Conservation (phyloP, 1,140 invertebrate genomes). For the Drosophila arizonae region DNA sequence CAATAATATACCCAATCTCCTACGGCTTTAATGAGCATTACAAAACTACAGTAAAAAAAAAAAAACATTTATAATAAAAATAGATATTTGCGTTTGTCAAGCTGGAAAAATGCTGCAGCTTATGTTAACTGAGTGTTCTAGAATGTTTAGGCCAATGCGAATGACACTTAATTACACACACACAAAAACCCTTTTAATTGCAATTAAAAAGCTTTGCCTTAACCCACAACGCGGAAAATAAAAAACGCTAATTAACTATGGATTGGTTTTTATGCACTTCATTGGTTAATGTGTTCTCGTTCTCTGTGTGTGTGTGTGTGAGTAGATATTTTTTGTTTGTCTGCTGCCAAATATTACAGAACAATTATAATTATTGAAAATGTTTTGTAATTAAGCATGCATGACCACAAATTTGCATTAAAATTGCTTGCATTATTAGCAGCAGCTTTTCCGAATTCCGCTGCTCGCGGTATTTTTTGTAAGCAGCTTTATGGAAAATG, state of each 20-base stretch:
- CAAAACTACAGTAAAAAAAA: not conserved
- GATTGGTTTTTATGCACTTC: slow-evolving; percentile 48
- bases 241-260: slow-evolving; percentile 73
- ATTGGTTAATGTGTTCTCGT: not conserved
- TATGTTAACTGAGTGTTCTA: slow-evolving; percentile 1
- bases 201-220: slow-evolving; percentile 39
- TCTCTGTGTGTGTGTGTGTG: not conserved
- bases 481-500: slow-evolving; percentile 67
- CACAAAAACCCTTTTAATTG: slow-evolving; percentile 34
- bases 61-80: no score
- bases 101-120: slow-evolving; percentile 1
- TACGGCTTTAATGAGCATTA: no score
- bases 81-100: not conserved
- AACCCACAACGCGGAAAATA: slow-evolving; percentile 2
- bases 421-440: slow-evolving; percentile 61
- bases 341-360: slow-evolving; percentile 47
- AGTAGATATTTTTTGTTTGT: slow-evolving; percentile 11
- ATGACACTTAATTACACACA: slow-evolving; percentile 33
- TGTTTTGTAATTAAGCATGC: slow-evolving; percentile 70
- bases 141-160: slow-evolving; percentile 26
- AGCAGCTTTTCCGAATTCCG: slow-evolving; percentile 33
- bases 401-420: slow-evolving; percentile 75
- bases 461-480: slow-evolving; percentile 18
- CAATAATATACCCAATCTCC: no score
- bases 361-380: slow-evolving; percentile 62